Evolutionary conservation across 1,140 invertebrate genomes (phyloP), one percentile per base, ranked within the genome.

Genomic region (Ips typographus): DNA sequence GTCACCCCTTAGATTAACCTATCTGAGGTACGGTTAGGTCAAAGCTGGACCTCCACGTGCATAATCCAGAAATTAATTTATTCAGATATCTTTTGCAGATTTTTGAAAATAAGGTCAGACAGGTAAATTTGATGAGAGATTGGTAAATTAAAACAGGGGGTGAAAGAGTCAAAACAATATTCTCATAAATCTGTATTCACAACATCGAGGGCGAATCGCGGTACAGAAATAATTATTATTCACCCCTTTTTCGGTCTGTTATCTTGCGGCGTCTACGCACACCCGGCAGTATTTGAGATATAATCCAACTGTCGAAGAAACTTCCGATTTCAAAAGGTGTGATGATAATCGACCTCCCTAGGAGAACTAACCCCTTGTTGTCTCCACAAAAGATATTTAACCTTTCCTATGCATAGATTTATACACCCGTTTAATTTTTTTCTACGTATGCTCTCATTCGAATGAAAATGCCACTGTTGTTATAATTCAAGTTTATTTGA

Each of bases 261-360:
- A 65, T 68, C 66, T n/a, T 68, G 66, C 61, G 65, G 57, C 66
- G 61, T 59, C 60, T 68, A 53, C 66, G 39, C 57, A 42, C 66
- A 68, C 49, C 59, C 66, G 49, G 66, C 44, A 62, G 22, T 68
- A 68, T 68, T 53, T 68, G 43, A 68, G 39, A 68, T 72, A 74
- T 74, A 74, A 74, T 72, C 71, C 73, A 72, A 72, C 72, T 71
- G 68, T 74, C 67, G 49, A 71, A 72, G 71, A 72, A 72, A 74
- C 65, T 71, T 70, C 67, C 67, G 71, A 69, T 74, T 65, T 74
- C 58, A 69, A 74, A 74, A 74, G 73, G 73, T 74, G 71, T 74
- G 73, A 74, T 74, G 73, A 74, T 74, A 74, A 74, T 74, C 73
- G 71, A 74, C 73, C 69, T 70, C 65, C 68, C 73, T 69, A 56